Percentiles rank a stretch among this genome's conserved stretches.
Conservation (phyloP, 2,888 invertebrate genomes). For the Scrobipalpa atriplicella region DNA sequence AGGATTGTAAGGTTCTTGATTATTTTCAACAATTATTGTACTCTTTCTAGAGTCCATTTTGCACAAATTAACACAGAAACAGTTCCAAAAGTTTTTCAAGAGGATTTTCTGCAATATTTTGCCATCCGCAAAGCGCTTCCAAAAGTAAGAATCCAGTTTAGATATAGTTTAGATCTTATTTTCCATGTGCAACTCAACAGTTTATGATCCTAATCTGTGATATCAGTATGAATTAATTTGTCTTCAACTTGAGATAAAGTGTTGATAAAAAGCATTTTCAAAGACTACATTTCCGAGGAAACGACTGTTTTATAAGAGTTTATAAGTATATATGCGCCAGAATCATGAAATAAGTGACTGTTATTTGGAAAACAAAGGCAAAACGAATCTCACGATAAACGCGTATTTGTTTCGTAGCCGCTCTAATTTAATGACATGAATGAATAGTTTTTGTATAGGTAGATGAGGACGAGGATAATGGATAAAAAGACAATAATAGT, state of each 20-base stretch:
- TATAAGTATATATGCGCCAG: background rate
- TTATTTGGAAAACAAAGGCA: background rate
- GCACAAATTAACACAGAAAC: constrained; percentile 14
- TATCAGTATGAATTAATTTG: constrained; percentile 36
- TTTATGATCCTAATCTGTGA: constrained; percentile 39
- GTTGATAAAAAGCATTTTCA: constrained; percentile 11
- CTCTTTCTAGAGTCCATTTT: constrained; percentile 21
- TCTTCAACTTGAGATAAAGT: constrained; percentile 29
- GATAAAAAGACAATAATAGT: too few relatives aligned
- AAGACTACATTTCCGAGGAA: background rate
- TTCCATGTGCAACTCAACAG: constrained; percentile 31
- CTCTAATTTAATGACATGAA: background rate
- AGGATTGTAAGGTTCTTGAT: constrained; percentile 54
- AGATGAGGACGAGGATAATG: background rate
- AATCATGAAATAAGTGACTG: background rate
- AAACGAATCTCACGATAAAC: background rate
- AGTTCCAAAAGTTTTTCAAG: background rate
- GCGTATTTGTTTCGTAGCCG: background rate
- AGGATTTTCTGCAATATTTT: background rate
- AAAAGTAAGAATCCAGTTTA: background rate
- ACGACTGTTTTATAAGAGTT: background rate
- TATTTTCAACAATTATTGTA: background rate
- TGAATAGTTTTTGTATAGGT: background rate
- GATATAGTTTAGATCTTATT: background rate
- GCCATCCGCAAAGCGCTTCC: background rate